Conservation (phyloP, 2,797 vertebrate genomes). For the Rallus crepitans region DNA sequence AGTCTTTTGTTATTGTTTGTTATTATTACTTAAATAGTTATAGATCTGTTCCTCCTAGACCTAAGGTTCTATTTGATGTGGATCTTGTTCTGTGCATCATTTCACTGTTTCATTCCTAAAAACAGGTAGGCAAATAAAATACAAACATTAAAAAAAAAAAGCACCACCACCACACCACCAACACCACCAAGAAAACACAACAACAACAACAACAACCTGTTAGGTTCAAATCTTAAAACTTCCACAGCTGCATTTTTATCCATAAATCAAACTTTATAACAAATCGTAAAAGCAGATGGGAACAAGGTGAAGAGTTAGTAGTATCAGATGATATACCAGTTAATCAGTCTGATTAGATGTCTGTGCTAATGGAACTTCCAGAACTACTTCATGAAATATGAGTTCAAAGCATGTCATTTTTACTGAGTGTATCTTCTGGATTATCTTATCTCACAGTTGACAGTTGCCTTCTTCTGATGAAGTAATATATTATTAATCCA, state of each 20-base stretch:
- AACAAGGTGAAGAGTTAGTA: background rate
- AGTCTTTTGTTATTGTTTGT: background rate
- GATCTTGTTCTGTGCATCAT: background rate
- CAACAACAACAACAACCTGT: no score
- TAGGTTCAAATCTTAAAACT: background rate
- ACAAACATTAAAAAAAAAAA: background rate
- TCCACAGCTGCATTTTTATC: background rate
- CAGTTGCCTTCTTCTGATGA: background rate
- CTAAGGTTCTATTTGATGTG: background rate
- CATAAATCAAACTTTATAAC: background rate
- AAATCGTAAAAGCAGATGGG: background rate
- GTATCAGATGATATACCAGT: background rate
- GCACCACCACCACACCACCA: no score
- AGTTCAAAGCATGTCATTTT: background rate
- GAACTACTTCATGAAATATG: background rate
- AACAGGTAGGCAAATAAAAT: accelerated
- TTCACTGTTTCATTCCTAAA: background rate
- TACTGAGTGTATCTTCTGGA: background rate
- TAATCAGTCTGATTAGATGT: background rate
- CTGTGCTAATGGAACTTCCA: background rate
- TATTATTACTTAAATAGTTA: background rate
- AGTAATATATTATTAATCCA: background rate
- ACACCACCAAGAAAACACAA: no score
- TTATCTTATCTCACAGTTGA: background rate
- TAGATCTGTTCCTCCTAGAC: background rate